These are phyloP conservation scores for Vandiemenella viatica DNA, from an alignment of 2,888 invertebrate genomes.

Conservation along the genomic window DNA sequence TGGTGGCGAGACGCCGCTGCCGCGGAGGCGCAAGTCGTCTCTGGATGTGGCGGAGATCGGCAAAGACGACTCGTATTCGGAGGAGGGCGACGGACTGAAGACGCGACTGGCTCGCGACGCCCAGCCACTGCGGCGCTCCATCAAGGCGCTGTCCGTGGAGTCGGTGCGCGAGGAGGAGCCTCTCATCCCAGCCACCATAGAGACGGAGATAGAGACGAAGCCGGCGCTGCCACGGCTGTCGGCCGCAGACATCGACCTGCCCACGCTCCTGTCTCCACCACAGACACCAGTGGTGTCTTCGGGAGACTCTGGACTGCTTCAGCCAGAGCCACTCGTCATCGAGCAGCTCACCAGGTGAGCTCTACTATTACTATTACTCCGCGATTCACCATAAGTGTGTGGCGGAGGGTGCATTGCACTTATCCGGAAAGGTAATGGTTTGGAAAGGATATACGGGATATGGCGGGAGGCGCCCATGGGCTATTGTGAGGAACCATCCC, in stretches of 20 bases:
- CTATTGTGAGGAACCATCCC: too few species aligned
- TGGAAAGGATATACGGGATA: too few species aligned
- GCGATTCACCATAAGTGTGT: too few species aligned
- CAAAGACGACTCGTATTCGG: slow-evolving; percentile 19
- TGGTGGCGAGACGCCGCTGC: neutral
- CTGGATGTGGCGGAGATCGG: neutral
- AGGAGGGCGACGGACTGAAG: slow-evolving; percentile 39
- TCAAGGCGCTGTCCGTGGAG: neutral
- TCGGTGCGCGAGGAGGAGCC: neutral
- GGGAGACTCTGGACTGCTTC: too few species aligned
- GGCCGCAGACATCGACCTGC: slow-evolving; percentile 10
- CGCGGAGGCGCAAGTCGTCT: neutral
- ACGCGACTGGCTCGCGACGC: slow-evolving; percentile 20
- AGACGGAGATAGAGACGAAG: slow-evolving; percentile 5
- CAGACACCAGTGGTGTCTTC: too few species aligned
- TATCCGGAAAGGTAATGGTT: too few species aligned
- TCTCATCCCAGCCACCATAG: neutral
- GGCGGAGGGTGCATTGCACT: too few species aligned
- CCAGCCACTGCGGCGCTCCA: neutral
- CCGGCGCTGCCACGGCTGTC: slow-evolving; percentile 1
- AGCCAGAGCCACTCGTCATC: too few species aligned
- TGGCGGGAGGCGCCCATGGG: too few species aligned
- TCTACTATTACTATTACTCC: too few species aligned
- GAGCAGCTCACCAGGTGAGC: too few species aligned
- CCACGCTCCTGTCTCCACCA: slow-evolving; percentile 9